phyloP scores from a whole-genome alignment of 2,113 vertebrate genomes.

The Conger conger region DNA sequence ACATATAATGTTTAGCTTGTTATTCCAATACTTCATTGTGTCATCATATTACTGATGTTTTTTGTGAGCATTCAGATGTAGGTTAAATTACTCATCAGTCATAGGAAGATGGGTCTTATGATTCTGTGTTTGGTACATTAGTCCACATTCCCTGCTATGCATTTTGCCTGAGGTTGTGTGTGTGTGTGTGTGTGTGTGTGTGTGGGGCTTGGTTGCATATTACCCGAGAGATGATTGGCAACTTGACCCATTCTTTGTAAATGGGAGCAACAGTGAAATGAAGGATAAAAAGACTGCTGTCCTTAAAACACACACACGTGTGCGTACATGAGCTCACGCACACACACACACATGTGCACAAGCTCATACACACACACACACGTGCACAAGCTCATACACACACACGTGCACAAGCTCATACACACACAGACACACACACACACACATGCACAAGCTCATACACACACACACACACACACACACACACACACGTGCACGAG shows the following conservation, averaged over 20 bases:
- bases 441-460: no score
- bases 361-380: no score
- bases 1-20: neutral
- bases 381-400: no score
- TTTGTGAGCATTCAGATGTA: neutral
- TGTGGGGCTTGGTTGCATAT: neutral
- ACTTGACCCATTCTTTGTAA: slow-evolving; percentile 27
- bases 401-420: no score
- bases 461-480: no score
- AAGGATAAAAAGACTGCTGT: neutral
- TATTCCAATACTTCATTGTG: neutral
- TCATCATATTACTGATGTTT: neutral
- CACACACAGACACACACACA: no score
- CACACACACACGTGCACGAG: no score
- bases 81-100: neutral
- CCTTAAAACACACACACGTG: no score
- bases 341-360: no score
- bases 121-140: neutral
- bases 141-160: neutral
- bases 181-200: neutral
- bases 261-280: neutral
- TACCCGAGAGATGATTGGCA: slow-evolving; percentile 23
- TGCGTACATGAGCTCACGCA: no score
- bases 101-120: neutral
- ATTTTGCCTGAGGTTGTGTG: neutral